Evolutionary conservation across 2,888 invertebrate genomes (phyloP).

Genomic region (Gibbula magus): DNA sequence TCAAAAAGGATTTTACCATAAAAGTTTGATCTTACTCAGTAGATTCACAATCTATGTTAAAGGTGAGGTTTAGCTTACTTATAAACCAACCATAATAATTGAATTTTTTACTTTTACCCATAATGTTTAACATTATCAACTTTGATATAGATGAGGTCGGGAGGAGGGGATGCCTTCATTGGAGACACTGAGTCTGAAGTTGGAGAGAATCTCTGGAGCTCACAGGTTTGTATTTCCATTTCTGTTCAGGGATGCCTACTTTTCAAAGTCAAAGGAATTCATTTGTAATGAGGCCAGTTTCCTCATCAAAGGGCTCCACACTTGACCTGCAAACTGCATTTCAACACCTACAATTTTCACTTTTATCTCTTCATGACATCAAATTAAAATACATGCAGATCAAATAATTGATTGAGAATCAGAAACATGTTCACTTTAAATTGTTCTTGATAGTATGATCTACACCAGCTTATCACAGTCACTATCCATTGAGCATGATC

Average conservation of each 20-base stretch:
- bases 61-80: too few relatives aligned
- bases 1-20: too few relatives aligned
- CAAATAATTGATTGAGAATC: neutral
- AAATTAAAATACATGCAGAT: neutral
- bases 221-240: slow-evolving; percentile 46
- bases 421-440: neutral
- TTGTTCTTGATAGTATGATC: neutral
- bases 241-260: neutral
- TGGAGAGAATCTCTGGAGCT: slow-evolving; percentile 67
- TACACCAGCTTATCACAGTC: neutral
- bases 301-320: too few relatives aligned
- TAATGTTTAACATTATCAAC: too few relatives aligned
- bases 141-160: slow-evolving; percentile 48
- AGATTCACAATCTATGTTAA: too few relatives aligned
- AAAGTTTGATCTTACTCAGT: too few relatives aligned
- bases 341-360: too few relatives aligned
- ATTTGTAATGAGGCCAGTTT: too few relatives aligned
- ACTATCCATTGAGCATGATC: neutral
- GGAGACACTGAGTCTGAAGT: slow-evolving; percentile 58
- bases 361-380: neutral
- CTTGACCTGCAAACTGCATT: too few relatives aligned
- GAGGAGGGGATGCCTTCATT: slow-evolving; percentile 55
- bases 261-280: too few relatives aligned
- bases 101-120: too few relatives aligned
- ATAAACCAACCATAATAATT: too few relatives aligned